phyloP scores from a whole-genome alignment of 64 coral and sea anemone species.

The Anthopleura sola region DNA sequence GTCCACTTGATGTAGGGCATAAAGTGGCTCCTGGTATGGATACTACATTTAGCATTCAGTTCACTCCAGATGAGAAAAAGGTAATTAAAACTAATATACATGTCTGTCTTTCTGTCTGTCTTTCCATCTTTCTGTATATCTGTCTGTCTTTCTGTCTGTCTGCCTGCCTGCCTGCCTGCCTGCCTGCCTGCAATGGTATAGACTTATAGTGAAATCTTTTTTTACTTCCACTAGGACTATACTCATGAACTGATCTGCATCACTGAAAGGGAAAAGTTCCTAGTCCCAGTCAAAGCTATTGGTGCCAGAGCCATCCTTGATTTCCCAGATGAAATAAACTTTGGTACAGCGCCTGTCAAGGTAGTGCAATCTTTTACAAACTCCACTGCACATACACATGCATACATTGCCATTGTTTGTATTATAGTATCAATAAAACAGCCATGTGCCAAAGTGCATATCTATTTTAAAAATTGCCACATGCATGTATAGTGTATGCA shows the following conservation, averaged over 20 bases:
- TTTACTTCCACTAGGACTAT: constrained; percentile 63
- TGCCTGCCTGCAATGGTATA: too few species aligned
- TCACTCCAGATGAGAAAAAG: constrained; percentile 98
- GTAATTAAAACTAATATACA: too few species aligned
- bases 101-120: background rate
- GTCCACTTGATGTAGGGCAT: constrained; percentile 86
- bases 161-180: background rate
- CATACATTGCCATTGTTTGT: too few species aligned
- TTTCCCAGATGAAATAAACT: constrained; percentile 97
- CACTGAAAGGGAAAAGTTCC: constrained; percentile 97
- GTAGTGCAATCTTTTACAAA: constrained; percentile 12
- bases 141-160: background rate
- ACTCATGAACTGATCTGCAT: constrained; percentile 96
- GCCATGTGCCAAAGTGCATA: too few species aligned
- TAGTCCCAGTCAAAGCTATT: constrained; percentile 84
- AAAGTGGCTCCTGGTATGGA: constrained; percentile 99
- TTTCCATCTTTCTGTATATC: too few species aligned
- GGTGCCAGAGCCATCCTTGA: constrained; percentile 93
- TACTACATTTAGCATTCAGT: constrained; percentile 78
- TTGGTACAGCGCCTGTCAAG: constrained; percentile 92
- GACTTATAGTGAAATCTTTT: too few species aligned
- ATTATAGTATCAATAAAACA: too few species aligned
- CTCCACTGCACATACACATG: too few species aligned
- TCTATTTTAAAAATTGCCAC: too few species aligned
- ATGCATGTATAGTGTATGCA: too few species aligned